phyloP scores from a whole-genome alignment of 2,797 vertebrate species.

The Pseudotriccus pelzelni region DNA sequence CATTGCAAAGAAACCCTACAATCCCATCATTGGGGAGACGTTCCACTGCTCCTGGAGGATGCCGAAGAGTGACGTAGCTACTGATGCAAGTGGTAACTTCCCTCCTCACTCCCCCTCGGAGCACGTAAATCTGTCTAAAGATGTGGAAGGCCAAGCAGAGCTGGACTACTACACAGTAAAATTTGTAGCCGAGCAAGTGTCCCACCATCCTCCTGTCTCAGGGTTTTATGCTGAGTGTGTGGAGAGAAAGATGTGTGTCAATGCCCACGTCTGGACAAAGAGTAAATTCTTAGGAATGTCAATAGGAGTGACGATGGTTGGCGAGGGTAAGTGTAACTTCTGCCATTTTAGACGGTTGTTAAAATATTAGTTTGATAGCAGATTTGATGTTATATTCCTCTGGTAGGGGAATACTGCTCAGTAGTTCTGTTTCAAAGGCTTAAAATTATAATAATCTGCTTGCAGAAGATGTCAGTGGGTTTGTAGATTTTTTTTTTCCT shows the following conservation, averaged over 20 bases:
- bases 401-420: not conserved
- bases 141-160: conserved; percentile 29
- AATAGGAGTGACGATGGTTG: conserved; percentile 96
- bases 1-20: conserved; percentile 98
- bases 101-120: conserved; percentile 41
- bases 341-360: not conserved
- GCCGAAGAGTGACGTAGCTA: conserved; percentile 60
- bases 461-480: not conserved
- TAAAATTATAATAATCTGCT: not conserved
- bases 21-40: conserved; percentile 96
- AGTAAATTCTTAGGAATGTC: conserved; percentile 99
- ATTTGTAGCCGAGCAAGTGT: conserved; percentile 97
- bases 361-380: not conserved
- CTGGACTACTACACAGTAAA: conserved; percentile 85
- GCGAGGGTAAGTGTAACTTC: conserved; percentile 85
- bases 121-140: conserved; percentile 26
- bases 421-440: not conserved
- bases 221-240: conserved; percentile 97
- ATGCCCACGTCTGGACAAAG: conserved; percentile 97
- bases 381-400: not conserved
- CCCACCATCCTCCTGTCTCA: conserved; percentile 97
- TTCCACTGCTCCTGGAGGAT: conserved; percentile 98
- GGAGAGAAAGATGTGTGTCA: conserved; percentile 93
- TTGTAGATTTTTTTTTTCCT: not conserved
- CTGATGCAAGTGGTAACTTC: not conserved